Evolutionary conservation across 2,797 vertebrate species (phyloP), one percentile per base, ranked within the genome.

Genomic region (Babyrousa celebensis): DNA sequence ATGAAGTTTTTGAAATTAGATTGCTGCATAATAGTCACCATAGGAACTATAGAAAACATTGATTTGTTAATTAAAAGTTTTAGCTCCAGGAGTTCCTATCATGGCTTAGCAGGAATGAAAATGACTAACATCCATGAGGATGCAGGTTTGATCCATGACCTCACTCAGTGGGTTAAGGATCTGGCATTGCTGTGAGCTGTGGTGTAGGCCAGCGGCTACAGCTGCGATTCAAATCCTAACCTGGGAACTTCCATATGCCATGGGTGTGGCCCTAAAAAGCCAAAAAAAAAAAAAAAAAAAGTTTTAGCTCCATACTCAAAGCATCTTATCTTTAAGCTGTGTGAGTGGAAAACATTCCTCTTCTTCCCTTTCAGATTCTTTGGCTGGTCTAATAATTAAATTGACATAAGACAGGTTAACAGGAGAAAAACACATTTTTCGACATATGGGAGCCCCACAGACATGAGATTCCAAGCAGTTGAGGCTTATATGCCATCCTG

Each of bases 1-100:
- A 89, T 79, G 87, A 92, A 60, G 56, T 87, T 95, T 96, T 36
- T 84, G 36, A 93, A 95, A 78, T 87, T 79, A 90, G 68, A 88
- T 74, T 85, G 18, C 43, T 78, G 5, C 4, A 7, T 84, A 67
- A 78, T 82, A 32, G 17, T 82, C 29, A 84, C 60, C 32, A 12
- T 32, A 78, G 5, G 36, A 94, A 87, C 27, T 48, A 40, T 48
- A 80, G 72, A 84, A 70, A 52, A 56, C 20, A 75, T 72, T 85
- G 85, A 94, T 78, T 82, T 88, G 15, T 7, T 71, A 94, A 85
- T 74, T 52, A 40, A 43, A 93, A 84, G 72, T 63, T 82, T 88
- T 79, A 63, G 23, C 25, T 83, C 62, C 16, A 27, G 77, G 48
- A 48, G 43, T 48, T 48, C 43, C 43, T 6, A 48, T 48, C 43